Percentiles rank a stretch among this genome's conserved stretches.
phyloP scores from a whole-genome alignment of 1,140 invertebrate species.

The Bombus sylvicola region DNA sequence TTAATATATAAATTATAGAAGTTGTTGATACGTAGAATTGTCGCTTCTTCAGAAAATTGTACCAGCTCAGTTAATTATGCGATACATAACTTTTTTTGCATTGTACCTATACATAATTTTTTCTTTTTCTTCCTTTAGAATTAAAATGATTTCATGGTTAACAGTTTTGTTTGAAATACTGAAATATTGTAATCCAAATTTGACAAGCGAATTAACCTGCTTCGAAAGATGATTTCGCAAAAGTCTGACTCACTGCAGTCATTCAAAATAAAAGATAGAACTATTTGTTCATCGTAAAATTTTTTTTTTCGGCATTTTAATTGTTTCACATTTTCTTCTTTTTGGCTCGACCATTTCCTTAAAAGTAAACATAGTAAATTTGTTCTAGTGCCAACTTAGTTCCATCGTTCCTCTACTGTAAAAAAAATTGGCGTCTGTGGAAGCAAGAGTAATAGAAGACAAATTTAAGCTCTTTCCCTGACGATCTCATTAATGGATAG shows the following conservation, averaged over 20 bases:
- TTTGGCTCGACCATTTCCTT: background rate
- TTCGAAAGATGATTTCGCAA: background rate
- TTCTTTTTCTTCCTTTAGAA: too few relatives aligned
- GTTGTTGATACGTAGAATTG: too few relatives aligned
- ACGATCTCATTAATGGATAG: constrained; percentile 9
- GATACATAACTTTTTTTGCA: too few relatives aligned
- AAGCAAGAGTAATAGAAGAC: background rate
- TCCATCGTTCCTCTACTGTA: background rate
- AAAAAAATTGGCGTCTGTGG: background rate
- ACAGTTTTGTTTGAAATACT: too few relatives aligned
- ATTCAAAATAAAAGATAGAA: background rate
- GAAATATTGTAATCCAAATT: background rate
- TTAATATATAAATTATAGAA: too few relatives aligned
- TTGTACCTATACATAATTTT: too few relatives aligned
- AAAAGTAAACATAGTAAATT: background rate
- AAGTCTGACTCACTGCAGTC: background rate
- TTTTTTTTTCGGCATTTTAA: background rate
- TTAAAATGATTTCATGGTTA: too few relatives aligned
- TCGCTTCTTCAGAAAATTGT: too few relatives aligned
- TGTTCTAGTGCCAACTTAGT: background rate
- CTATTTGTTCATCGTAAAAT: background rate
- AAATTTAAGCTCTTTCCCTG: background rate
- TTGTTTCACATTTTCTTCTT: background rate
- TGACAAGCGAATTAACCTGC: background rate
- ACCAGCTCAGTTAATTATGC: too few relatives aligned